A percentile compares a stretch with the other conserved stretches of the same genome.
These are phyloP conservation scores for Polypterus senegalus DNA, from an alignment of 2,113 vertebrate species.

Conservation along the genomic window DNA sequence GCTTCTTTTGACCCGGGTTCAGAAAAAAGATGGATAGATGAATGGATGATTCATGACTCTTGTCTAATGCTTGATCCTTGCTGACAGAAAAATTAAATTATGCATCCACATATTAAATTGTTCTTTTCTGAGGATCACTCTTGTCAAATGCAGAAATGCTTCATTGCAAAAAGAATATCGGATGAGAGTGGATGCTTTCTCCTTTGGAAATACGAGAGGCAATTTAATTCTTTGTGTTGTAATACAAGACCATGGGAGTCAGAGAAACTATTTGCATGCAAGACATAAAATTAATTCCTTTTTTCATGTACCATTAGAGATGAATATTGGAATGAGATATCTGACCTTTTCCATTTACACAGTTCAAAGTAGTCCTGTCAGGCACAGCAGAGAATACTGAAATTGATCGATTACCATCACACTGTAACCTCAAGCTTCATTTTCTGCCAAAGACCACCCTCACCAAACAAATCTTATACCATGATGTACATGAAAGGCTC, in stretches of 20 bases:
- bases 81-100: too few species aligned
- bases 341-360: constrained; percentile 23
- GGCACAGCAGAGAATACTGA: neutral
- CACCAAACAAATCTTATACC: too few species aligned
- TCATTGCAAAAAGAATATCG: neutral
- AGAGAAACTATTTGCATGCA: constrained; percentile 42
- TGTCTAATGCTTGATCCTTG: too few species aligned
- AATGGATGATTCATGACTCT: too few species aligned
- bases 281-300: constrained; percentile 44
- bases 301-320: constrained; percentile 39
- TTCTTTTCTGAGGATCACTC: too few species aligned
- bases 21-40: too few species aligned
- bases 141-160: neutral
- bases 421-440: neutral
- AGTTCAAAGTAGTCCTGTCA: constrained; percentile 2
- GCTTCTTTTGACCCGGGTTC: too few species aligned
- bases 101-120: too few species aligned
- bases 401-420: neutral
- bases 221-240: constrained; percentile 27
- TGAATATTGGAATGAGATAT: constrained; percentile 29
- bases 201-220: constrained; percentile 46
- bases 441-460: neutral
- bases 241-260: constrained; percentile 39
- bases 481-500: too few species aligned
- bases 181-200: neutral